Evolutionary conservation across 2,113 vertebrate species (phyloP).

Genomic region (Pluvianellus socialis): DNA sequence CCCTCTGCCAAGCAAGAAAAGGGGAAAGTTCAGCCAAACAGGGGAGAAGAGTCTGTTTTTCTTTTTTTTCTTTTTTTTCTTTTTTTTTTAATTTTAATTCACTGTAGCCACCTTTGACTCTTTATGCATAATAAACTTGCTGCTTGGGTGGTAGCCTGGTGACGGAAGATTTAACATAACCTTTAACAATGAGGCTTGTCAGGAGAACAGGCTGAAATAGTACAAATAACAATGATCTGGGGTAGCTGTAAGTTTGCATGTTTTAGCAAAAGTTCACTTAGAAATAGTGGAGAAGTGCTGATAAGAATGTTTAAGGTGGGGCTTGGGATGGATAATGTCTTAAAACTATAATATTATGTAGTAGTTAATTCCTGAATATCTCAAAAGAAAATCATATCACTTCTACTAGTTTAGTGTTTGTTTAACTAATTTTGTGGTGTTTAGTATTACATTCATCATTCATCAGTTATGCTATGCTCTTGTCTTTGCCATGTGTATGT

Average conservation of each 20-base stretch:
- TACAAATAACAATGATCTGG: not conserved
- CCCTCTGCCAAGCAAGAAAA: not conserved
- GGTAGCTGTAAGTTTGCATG: not conserved
- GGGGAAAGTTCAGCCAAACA: not conserved
- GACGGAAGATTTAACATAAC: not conserved
- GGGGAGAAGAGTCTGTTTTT: not conserved
- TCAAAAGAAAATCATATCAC: not conserved
- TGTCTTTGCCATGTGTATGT: not conserved
- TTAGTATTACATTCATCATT: not conserved
- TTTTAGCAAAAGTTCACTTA: not conserved
- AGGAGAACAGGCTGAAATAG: not conserved
- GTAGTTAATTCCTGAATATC: not conserved
- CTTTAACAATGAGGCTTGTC: not conserved
- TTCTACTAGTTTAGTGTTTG: not conserved
- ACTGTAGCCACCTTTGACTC: not conserved
- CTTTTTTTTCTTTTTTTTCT: not conserved
- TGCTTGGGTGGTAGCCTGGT: not conserved
- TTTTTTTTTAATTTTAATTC: not conserved
- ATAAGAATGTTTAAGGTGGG: not conserved
- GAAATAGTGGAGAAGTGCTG: not conserved
- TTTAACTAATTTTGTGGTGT: fast-evolving
- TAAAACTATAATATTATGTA: not conserved
- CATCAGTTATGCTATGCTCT: not conserved
- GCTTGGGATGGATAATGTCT: not conserved
- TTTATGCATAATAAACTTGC: not conserved